These are phyloP conservation scores for Bradysia coprophila DNA, from an alignment of 1,140 invertebrate species.

Conservation along the genomic window DNA sequence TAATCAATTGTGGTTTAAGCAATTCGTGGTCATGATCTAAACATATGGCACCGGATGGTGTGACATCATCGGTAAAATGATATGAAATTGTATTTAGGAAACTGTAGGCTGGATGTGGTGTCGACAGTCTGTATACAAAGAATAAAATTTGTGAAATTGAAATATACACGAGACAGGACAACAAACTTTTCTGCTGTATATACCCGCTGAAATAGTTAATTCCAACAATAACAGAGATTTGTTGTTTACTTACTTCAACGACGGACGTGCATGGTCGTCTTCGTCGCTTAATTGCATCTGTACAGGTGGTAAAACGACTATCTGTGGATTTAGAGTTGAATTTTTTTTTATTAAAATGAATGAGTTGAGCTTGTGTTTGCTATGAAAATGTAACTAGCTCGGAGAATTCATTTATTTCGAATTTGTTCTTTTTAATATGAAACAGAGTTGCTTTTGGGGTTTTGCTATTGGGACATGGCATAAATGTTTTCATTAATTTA, in stretches of 20 bases:
- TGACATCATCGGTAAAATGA: constrained; percentile 26
- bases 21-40: constrained; percentile 70
- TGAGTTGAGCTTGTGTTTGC: too few species aligned
- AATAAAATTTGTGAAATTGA: constrained; percentile 3
- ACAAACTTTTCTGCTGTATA: too few species aligned
- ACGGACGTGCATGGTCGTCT: constrained; percentile 30
- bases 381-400: too few species aligned
- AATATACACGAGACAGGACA: background rate
- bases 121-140: constrained; percentile 13
- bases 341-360: too few species aligned
- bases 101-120: constrained; percentile 28
- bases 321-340: constrained; percentile 31
- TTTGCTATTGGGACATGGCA: too few species aligned
- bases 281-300: constrained; percentile 70
- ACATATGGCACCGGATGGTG: constrained; percentile 40
- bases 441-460: too few species aligned
- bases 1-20: constrained; percentile 61
- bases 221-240: background rate
- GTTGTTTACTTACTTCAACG: constrained; percentile 27
- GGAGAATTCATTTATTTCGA: too few species aligned
- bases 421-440: too few species aligned
- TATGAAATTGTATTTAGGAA: constrained; percentile 40
- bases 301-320: constrained; percentile 73
- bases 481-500: too few species aligned
- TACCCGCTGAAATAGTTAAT: too few species aligned